These are phyloP conservation scores for Lumbricus terrestris DNA, from an alignment of 2,888 invertebrate species.

Conservation along the genomic window DNA sequence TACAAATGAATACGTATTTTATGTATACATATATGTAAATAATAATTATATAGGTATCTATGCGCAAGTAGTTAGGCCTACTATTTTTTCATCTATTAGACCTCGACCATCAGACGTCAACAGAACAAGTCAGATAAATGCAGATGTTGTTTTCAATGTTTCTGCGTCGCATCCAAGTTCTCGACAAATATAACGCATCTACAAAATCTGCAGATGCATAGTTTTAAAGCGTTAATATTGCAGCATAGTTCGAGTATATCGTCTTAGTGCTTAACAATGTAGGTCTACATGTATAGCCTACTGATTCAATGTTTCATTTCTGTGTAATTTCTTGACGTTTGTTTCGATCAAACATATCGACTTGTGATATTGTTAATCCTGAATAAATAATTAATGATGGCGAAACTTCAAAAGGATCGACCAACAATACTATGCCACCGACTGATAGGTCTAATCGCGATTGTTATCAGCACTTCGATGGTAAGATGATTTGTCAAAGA, in stretches of 20 bases:
- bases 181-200: neutral
- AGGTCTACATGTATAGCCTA: no score
- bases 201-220: no score
- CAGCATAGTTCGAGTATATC: neutral
- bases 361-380: neutral
- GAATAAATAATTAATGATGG: neutral
- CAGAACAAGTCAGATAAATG: neutral
- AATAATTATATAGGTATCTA: no score
- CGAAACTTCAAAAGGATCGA: neutral
- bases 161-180: neutral
- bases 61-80: no score
- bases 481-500: neutral
- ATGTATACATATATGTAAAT: no score
- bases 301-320: neutral
- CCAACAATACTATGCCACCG: neutral
- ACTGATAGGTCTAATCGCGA: neutral
- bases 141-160: neutral
- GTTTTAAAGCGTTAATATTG: no score
- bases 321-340: neutral
- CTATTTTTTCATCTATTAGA: neutral
- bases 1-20: no score
- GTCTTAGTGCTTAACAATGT: neutral
- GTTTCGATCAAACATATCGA: neutral
- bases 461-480: neutral
- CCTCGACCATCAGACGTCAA: neutral